Conservation (phyloP, 2,797 vertebrate species). For the Chrosomus eos region DNA sequence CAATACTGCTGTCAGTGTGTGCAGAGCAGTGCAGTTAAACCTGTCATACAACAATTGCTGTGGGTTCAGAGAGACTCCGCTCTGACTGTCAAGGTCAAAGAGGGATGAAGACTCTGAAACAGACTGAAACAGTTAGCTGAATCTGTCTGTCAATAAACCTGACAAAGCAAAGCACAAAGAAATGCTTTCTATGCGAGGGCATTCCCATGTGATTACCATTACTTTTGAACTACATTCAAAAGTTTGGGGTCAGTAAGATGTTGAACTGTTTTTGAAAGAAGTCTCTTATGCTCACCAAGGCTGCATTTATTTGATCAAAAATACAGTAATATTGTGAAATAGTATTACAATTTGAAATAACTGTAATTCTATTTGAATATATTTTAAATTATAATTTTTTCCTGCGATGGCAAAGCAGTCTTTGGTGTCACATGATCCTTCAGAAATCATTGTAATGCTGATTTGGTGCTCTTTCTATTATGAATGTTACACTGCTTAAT, state of each 20-base stretch:
- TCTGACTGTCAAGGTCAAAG: constrained; percentile 61
- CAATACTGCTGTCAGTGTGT: neutral
- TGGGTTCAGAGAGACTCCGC: constrained; percentile 57
- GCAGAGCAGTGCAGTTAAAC: constrained; percentile 29
- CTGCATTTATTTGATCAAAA: neutral
- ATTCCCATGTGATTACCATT: too few species aligned
- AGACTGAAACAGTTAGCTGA: neutral
- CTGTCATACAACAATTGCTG: constrained; percentile 71
- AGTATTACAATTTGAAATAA: neutral
- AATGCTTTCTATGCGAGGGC: neutral
- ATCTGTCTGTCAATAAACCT: constrained; percentile 27
- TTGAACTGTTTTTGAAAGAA: neutral
- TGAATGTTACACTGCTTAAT: neutral
- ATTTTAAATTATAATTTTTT: neutral
- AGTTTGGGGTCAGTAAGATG: neutral
- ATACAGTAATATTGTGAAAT: neutral
- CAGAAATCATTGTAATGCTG: neutral
- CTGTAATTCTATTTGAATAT: neutral
- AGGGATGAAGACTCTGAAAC: constrained; percentile 44
- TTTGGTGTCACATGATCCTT: neutral
- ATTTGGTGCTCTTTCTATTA: neutral
- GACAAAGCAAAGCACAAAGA: constrained; percentile 9
- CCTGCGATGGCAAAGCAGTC: neutral
- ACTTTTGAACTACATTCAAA: neutral
- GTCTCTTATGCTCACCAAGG: neutral